Conservation (phyloP, 2,113 vertebrate species). For the Cichladusa arquata region DNA sequence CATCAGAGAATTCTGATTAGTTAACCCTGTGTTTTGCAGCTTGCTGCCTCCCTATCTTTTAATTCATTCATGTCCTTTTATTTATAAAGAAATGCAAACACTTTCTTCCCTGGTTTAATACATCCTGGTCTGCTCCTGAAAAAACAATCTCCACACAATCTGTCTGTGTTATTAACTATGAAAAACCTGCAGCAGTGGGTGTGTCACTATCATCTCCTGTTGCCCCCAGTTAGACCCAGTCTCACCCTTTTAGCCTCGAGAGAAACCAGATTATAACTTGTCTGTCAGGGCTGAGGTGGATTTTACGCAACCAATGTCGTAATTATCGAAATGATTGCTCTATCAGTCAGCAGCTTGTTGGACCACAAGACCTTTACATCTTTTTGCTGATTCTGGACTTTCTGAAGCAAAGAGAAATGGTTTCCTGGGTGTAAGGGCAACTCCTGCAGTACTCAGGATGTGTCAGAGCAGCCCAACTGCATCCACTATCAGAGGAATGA, state of each 20-base stretch:
- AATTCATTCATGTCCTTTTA: neutral
- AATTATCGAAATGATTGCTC: neutral
- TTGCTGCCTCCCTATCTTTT: neutral
- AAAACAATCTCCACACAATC: neutral
- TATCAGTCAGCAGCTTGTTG: neutral
- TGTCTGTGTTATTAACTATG: fast-evolving
- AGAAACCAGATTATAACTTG: neutral
- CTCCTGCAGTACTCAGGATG: neutral
- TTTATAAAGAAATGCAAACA: neutral
- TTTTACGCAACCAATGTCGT: neutral
- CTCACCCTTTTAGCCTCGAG: neutral
- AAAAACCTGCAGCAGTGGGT: neutral
- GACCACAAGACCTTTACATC: neutral
- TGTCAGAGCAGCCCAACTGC: neutral
- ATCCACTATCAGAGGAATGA: neutral
- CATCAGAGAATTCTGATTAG: neutral
- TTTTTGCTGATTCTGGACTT: neutral
- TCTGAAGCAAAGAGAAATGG: neutral
- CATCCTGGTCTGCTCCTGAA: neutral
- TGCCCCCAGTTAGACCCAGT: neutral
- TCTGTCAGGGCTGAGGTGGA: neutral
- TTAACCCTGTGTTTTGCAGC: neutral
- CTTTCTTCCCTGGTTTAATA: neutral
- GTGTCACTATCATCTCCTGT: neutral
- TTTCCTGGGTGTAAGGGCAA: neutral